Percentiles rank a stretch among this genome's conserved stretches.
Evolutionary conservation across 2,888 invertebrate species (phyloP).

Genomic region (Subacronicta megacephala): DNA sequence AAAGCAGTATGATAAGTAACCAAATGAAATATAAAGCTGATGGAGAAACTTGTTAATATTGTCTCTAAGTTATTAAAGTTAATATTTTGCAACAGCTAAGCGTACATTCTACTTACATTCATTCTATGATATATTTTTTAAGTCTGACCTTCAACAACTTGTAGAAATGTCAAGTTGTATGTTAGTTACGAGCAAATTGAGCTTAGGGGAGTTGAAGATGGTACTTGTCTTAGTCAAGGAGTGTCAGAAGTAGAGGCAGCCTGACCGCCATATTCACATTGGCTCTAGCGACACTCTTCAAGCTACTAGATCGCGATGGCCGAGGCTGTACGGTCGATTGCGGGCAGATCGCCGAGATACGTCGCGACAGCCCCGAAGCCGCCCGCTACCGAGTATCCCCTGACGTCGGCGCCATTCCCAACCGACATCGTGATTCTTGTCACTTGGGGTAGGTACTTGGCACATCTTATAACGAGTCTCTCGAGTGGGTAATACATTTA

Average conservation of each 20-base stretch:
- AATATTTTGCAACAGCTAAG: neutral
- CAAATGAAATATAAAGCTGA: constrained; percentile 7
- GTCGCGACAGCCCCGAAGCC: constrained; percentile 67
- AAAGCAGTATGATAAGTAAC: constrained; percentile 18
- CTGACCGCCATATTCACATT: constrained; percentile 63
- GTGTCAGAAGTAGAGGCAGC: constrained; percentile 51
- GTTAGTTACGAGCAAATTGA: constrained; percentile 60
- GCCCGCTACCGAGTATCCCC: constrained; percentile 60
- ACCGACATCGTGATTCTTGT: constrained; percentile 70
- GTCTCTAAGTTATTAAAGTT: neutral
- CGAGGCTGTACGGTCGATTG: constrained; percentile 70
- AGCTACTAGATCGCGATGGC: constrained; percentile 72
- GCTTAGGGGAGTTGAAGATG: constrained; percentile 49
- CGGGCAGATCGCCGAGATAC: constrained; percentile 80
- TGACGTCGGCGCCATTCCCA: constrained; percentile 62
- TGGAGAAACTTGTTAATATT: constrained; percentile 12
- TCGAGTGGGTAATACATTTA: constrained; percentile 72
- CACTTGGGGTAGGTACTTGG: constrained; percentile 76
- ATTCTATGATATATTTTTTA: neutral
- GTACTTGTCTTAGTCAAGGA: constrained; percentile 56
- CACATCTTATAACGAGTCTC: constrained; percentile 73
- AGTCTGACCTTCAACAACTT: neutral
- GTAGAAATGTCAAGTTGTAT: constrained; percentile 16
- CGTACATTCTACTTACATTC: too few species aligned
- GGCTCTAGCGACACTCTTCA: constrained; percentile 64